Conservation (phyloP, 2,888 invertebrate genomes). For the Tyria jacobaeae region DNA sequence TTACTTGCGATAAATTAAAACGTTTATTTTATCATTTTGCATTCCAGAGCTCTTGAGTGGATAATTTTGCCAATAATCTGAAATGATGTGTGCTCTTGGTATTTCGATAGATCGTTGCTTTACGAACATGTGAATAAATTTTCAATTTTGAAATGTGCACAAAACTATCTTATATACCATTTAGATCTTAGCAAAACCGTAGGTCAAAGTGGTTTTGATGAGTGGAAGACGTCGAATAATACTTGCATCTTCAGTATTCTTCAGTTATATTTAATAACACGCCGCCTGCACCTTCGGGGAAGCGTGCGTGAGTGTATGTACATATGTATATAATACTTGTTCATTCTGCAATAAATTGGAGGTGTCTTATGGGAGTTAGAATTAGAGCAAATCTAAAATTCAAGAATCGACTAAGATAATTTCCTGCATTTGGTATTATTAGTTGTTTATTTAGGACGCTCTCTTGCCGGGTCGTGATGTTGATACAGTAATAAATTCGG, state of each 20-base stretch:
- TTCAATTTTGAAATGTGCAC: no score
- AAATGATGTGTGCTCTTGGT: not conserved
- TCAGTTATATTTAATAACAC: no score
- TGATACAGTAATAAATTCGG: constrained; percentile 14
- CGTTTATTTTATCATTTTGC: constrained; percentile 9
- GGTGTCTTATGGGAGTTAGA: not conserved
- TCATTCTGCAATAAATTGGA: not conserved
- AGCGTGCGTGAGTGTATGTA: no score
- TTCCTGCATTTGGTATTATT: not conserved
- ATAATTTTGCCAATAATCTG: constrained; percentile 1
- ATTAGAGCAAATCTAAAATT: not conserved
- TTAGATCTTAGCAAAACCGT: no score
- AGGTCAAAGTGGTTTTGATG: no score
- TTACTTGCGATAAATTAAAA: constrained; percentile 12
- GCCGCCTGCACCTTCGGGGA: no score
- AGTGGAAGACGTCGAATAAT: no score
- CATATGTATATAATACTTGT: not conserved
- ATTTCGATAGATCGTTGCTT: not conserved
- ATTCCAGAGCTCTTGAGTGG: not conserved
- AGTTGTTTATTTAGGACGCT: not conserved
- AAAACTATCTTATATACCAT: no score
- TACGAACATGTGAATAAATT: no score
- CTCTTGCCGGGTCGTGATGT: not conserved
- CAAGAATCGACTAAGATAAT: not conserved
- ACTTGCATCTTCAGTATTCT: no score